Evolutionary conservation across 2,113 vertebrate genomes (phyloP).

Genomic region (Glaucidium brasilianum): DNA sequence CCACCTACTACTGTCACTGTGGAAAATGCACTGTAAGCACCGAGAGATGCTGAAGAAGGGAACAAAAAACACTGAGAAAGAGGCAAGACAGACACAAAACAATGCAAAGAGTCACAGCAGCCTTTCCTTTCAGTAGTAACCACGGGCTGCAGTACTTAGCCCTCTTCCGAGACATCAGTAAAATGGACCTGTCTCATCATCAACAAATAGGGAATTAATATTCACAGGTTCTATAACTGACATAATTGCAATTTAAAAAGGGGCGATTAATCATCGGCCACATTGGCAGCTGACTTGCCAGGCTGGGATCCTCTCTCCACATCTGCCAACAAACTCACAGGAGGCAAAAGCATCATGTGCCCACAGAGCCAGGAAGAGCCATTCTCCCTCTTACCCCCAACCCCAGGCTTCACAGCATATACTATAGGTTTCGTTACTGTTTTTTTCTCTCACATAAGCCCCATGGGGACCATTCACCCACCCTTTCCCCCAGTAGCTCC

Average conservation of each 20-base stretch:
- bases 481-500: background rate
- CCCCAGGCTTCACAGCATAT: background rate
- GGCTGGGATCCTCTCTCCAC: slow-evolving; percentile 35
- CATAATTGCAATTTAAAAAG: slow-evolving; percentile 82
- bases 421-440: background rate
- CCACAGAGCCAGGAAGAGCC: background rate
- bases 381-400: background rate
- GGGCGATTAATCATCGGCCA: slow-evolving; percentile 78
- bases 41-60: background rate
- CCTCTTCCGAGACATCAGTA: slow-evolving; percentile 10
- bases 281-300: slow-evolving; percentile 50
- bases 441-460: background rate
- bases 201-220: slow-evolving; percentile 76
- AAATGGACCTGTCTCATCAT: slow-evolving; percentile 53
- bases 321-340: slow-evolving; percentile 28
- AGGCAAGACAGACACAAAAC: background rate
- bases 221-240: slow-evolving; percentile 75
- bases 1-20: background rate
- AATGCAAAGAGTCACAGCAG: background rate
- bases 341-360: background rate
- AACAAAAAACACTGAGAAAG: slow-evolving; percentile 1
- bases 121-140: background rate
- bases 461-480: background rate
- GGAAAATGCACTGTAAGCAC: background rate
- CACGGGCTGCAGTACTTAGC: background rate